phyloP scores from a whole-genome alignment of 2,797 vertebrate species.

The Avahi laniger region DNA sequence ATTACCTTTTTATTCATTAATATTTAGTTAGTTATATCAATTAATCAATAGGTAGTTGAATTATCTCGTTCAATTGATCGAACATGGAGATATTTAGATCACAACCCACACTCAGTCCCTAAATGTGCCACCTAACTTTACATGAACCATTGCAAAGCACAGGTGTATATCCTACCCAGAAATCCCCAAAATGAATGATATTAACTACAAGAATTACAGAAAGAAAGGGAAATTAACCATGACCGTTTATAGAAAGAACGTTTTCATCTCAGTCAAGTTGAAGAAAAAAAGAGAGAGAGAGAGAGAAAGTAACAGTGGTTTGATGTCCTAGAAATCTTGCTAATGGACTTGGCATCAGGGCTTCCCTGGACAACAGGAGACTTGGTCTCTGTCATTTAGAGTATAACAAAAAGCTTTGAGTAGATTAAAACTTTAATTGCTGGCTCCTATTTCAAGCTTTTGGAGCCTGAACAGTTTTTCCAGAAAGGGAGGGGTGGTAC shows the following conservation, averaged over 20 bases:
- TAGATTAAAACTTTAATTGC: not conserved
- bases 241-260: not conserved
- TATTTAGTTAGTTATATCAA: not conserved
- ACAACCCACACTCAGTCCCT: not conserved
- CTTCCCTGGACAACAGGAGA: not conserved
- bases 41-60: not conserved
- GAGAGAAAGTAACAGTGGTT: not conserved
- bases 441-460: not conserved
- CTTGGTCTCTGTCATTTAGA: not conserved
- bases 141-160: not conserved
- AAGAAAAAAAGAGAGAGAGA: not conserved
- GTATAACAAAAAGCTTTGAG: not conserved
- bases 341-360: not conserved
- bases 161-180: not conserved
- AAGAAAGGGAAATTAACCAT: conserved; percentile 1
- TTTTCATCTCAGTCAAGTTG: not conserved
- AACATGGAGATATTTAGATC: not conserved
- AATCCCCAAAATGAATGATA: not conserved
- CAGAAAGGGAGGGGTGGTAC: not conserved
- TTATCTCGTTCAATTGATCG: not conserved
- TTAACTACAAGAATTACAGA: not conserved
- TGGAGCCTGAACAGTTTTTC: not conserved
- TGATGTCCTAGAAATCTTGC: not conserved
- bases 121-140: not conserved
- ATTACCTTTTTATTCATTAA: not conserved